Evolutionary conservation across 2,113 vertebrate genomes (phyloP), one percentile per base, ranked within the genome.

Genomic region (Thalassarche chlororhynchos): DNA sequence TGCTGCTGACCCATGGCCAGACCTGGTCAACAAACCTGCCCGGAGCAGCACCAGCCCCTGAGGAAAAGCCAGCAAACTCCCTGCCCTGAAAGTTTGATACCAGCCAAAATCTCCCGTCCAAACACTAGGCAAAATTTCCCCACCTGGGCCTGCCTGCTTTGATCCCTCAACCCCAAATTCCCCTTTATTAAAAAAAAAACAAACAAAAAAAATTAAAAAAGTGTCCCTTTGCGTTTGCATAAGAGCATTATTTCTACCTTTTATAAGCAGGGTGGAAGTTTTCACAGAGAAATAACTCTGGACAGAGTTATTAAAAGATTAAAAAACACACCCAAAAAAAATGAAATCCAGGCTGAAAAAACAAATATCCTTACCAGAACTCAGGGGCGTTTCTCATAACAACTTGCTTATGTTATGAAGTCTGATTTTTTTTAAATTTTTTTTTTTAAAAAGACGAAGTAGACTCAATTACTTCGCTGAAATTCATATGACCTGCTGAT

Each of bases 241-340:
- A 46, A 70, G 47, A 80, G 34, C 17, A 17, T 84, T 68, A 84
- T 68, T 90, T 91, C 31, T 90, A 71, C 64, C 47, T 96, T 82
- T 89, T 84, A 65, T 76, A 84, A 93, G 29, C 40, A 79, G 74
- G 44, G 46, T 72, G 66, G 66, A 51, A 85, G 71, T 91, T 96
- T 96, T 92, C 78, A 95, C 42, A 29, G 58, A 74, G 62, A 46
- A 91, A 72, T 91, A 84, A 76, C 42, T 94, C 74, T 1, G 32
- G 77, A 47, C n/a, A 46, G 55, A 95, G 86, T 93, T 96, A 96
- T 96, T 96, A 96, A 95, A 96, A 95, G 96, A 89, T 95, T 89
- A 78, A 96, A 96, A 93, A 92, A 87, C 86, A 91, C 76, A 62
- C 44, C 75, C 68, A 11, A 18, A 84, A 46, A 87, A 78, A 52